Evolutionary conservation across 2,797 vertebrate species (phyloP).

Genomic region (Toxotes lorentzi): DNA sequence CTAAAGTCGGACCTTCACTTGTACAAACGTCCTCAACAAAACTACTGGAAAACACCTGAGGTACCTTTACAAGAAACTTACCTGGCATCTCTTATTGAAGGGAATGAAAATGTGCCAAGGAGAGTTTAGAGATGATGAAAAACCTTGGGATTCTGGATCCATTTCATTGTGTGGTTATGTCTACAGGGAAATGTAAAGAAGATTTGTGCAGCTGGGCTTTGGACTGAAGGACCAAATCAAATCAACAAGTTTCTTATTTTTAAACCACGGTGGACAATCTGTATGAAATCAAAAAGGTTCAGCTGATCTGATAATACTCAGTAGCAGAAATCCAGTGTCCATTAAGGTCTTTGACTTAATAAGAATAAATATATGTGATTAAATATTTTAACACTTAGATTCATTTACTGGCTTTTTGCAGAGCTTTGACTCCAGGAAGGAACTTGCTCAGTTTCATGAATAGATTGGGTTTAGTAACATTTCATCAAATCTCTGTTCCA

Average conservation of each 20-base stretch:
- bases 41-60: not conserved
- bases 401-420: not conserved
- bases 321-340: not conserved
- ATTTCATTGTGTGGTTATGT: not conserved
- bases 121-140: not conserved
- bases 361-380: too few species aligned
- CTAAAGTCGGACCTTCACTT: not conserved
- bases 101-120: constrained; percentile 52
- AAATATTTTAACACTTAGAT: too few species aligned
- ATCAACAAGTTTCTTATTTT: not conserved
- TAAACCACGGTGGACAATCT: not conserved
- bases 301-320: not conserved
- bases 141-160: not conserved
- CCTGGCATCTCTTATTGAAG: not conserved
- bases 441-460: too few species aligned
- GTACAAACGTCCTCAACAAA: not conserved
- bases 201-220: not conserved
- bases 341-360: not conserved
- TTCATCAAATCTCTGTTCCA: too few species aligned
- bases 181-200: too few species aligned
- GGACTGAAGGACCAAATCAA: not conserved
- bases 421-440: not conserved
- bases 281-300: not conserved
- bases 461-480: too few species aligned
- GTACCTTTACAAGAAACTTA: not conserved